These are phyloP conservation scores for Eurystomus gularis DNA, from an alignment of 2,113 vertebrate genomes.

Conservation along the genomic window DNA sequence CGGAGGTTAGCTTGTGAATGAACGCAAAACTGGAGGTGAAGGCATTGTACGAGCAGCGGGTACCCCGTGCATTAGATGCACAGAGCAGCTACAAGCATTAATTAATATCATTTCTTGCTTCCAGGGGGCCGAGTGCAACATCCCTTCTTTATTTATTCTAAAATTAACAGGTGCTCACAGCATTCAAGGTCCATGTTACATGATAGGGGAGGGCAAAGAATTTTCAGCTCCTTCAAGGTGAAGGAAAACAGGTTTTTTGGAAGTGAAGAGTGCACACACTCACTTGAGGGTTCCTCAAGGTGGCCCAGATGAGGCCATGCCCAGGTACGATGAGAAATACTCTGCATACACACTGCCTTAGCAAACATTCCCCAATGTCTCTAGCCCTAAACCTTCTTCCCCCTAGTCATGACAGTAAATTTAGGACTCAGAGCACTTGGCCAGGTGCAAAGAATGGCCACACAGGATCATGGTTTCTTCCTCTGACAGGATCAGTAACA, in stretches of 20 bases:
- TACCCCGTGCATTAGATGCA: neutral
- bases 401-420: neutral
- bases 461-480: neutral
- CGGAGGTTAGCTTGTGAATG: neutral
- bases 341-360: neutral
- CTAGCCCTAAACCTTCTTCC: neutral
- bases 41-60: neutral
- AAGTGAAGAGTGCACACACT: neutral
- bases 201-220: neutral
- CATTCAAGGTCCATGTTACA: neutral
- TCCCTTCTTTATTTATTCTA: neutral
- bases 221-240: neutral
- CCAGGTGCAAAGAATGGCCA: neutral
- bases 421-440: neutral
- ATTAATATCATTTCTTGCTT: neutral
- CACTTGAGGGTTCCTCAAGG: neutral
- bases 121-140: neutral
- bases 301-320: neutral
- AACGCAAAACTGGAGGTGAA: neutral
- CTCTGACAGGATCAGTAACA: neutral
- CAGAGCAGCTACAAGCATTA: neutral
- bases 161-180: neutral
- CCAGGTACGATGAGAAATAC: neutral
- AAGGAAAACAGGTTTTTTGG: neutral
- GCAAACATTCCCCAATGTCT: neutral